These are phyloP conservation scores for Gasterosteus nipponicus DNA, from an alignment of 2,113 vertebrate genomes.

Conservation along the genomic window DNA sequence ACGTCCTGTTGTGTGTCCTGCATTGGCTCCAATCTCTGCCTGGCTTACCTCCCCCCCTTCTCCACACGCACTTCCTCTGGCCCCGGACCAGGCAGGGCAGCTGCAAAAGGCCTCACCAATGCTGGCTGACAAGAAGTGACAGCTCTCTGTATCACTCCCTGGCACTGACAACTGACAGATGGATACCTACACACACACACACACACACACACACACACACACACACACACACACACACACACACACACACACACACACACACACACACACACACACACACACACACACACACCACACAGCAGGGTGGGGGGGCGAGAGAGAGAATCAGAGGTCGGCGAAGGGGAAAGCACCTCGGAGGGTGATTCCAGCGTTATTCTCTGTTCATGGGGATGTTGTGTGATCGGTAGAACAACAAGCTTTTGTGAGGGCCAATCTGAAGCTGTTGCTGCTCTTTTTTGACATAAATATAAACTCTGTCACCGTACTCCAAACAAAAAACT, in stretches of 20 bases:
- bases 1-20: slow-evolving; percentile 56
- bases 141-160: slow-evolving; percentile 95
- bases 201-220: slow-evolving; percentile 97
- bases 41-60: slow-evolving; percentile 53
- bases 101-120: slow-evolving; percentile 94
- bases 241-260: slow-evolving; percentile 97
- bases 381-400: slow-evolving; percentile 89
- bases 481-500: neutral
- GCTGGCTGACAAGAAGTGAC: slow-evolving; percentile 96
- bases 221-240: slow-evolving; percentile 95
- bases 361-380: slow-evolving; percentile 89
- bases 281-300: slow-evolving; percentile 93
- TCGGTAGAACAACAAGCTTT: slow-evolving; percentile 87
- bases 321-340: slow-evolving; percentile 15
- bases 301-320: slow-evolving; percentile 50
- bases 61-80: slow-evolving; percentile 68
- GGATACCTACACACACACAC: slow-evolving; percentile 97
- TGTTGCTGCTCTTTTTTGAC: slow-evolving; percentile 16
- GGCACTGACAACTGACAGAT: slow-evolving; percentile 99
- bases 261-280: slow-evolving; percentile 96
- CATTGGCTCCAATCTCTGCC: slow-evolving; percentile 51
- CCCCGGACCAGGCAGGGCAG: slow-evolving; percentile 88
- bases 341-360: slow-evolving; percentile 86
- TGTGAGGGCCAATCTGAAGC: slow-evolving; percentile 73
- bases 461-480: slow-evolving; percentile 26